Base-by-base conservation (phyloP, 2,797 vertebrate species). In the Hydrophis major region DNA sequence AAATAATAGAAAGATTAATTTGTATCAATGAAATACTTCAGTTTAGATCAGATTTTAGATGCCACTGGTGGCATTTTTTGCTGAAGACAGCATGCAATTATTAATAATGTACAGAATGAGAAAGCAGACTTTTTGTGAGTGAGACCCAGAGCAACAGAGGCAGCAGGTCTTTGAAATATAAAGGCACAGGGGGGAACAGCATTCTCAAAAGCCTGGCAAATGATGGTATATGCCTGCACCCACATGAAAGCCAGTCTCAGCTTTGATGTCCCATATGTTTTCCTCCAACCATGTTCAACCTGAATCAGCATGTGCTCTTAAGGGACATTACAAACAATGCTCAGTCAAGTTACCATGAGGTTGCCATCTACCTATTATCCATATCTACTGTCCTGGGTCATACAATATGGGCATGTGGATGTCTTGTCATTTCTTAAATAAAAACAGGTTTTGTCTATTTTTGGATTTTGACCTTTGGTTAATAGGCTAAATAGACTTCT, bases 151-250 rank as follows among this genome's bases (percentile, higher is more conserved):
- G 95, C 32, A 88, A 88, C 0, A 6, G 4, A 89, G 69, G 66
- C 91, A 93, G 59, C n/a, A 37, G 59, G 55, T 2, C 89, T 95
- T 95, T 96, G 94, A 96, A 95, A 96, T 93, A 94, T 93, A 95
- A 94, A 95, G 93, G 90, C 86, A 88, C 89, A 92, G 83, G 94
- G 94, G 92, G 94, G 92, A 93, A 93, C 88, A 0, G 3, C 90
- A 92, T 53, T 32, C 69, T 91, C 89, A 27, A 25, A 57, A 90
- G 53, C 59, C 57, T 83, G 50, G 66, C 89, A 94, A 94, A 92
- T 88, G 20, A 91, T 16, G 47, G 66, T 37, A 57, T 92, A 83
- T 94, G 50, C 57, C 13, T 6, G 13, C 22, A 86, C 66, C 59
- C 32, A 27, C 50, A 92, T 88, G 66, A 92, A 92, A 83, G 32